Evolutionary conservation across 1,140 invertebrate genomes (phyloP), one percentile per base, ranked within the genome.

Genomic region (Eciton burchellii): DNA sequence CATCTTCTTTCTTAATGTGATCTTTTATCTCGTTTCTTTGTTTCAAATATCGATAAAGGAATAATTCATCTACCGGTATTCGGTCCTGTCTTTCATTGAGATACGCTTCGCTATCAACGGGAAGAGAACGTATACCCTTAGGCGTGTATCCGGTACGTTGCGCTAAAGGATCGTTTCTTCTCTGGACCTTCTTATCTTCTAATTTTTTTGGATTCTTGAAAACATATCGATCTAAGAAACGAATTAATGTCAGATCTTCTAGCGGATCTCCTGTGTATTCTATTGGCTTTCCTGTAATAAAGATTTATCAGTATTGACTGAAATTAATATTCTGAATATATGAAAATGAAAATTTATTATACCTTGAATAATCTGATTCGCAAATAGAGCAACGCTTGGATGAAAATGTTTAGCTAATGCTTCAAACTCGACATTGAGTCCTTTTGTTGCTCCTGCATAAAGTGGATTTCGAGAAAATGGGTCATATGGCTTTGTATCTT

Each of bases 131-230:
- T 41, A 96, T 70, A 52, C 97, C 96, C 89, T 93, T 94, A 3
- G 96, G 95, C 84, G 90, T 91, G 92, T 96, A 96, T 81, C 95
- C 95, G 85, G 95, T 95, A 57, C 96, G 79, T 60, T 89, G 87
- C 8, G 92, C 90, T 3, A 93, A 66, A 5, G 93, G 93, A 85
- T 92, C 92, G 11, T 90, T 90, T 8, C 87, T 92, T 24, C 89
- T 94, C 5, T 88, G 81, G 24, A 91, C 41, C 72, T 88, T 85
- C 88, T 90, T 84, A 26, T 93, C 91, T 89, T 93, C 93, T 1
- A 95, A 74, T 82, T 96, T 96, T 92, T 99, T 99, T 0, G 99
- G 98, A 95, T 99, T 99, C 92, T 99, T 98, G 90, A 98, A 99
- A 1, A 98, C 98, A 93, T 99, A 99, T 74, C 98, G 95, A 91